A percentile compares a stretch with the other conserved stretches of the same genome.
Evolutionary conservation across 1,140 invertebrate genomes (phyloP).

Genomic region (Bombus consobrinus): DNA sequence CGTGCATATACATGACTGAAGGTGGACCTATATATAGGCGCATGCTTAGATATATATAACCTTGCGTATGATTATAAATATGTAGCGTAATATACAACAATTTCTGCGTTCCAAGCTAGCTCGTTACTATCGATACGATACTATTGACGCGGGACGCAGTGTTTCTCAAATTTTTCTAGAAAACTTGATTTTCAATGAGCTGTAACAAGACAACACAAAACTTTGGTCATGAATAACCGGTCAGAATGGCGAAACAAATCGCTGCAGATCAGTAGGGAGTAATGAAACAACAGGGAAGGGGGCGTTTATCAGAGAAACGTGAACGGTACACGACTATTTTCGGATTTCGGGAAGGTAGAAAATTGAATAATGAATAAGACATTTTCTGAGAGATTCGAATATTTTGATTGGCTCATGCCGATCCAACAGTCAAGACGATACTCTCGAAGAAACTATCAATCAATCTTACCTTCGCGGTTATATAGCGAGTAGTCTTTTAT

Average conservation of each 20-base stretch:
- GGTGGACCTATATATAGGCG: conserved; percentile 47
- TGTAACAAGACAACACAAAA: neutral
- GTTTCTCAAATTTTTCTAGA: conserved; percentile 45
- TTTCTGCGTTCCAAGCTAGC: conserved; percentile 53
- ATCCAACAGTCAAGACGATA: neutral
- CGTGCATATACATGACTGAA: conserved; percentile 60
- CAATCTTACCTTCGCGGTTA: neutral
- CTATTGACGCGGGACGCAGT: conserved; percentile 36
- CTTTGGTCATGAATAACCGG: neutral
- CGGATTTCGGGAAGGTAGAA: neutral
- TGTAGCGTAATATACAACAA: conserved; percentile 57
- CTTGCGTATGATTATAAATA: conserved; percentile 64
- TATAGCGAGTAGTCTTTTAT: neutral
- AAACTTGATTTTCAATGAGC: neutral
- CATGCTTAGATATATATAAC: conserved; percentile 52
- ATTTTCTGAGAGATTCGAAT: conserved; percentile 8
- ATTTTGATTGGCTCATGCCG: no score
- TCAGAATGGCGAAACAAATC: neutral
- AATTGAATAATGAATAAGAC: conserved; percentile 2
- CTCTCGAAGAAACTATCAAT: neutral
- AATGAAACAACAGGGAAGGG: neutral
- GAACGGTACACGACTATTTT: neutral
- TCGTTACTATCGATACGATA: conserved; percentile 58
- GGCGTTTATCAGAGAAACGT: neutral
- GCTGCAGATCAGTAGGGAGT: neutral